These are phyloP conservation scores for Halcyon malimbica DNA, from an alignment of 2,113 vertebrate genomes.

Conservation along the genomic window DNA sequence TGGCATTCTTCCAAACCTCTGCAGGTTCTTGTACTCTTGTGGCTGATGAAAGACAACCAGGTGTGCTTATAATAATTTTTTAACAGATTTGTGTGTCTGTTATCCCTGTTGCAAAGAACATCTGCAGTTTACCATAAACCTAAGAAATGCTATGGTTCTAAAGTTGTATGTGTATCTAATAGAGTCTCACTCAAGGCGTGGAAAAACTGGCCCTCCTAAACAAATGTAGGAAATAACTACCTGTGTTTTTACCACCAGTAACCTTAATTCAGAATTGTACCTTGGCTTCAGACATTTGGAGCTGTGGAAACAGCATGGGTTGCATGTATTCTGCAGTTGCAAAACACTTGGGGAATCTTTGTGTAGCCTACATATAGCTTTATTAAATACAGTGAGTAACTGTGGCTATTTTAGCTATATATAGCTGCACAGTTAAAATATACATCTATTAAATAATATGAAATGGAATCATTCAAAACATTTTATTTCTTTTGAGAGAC, in stretches of 20 bases:
- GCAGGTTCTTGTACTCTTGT: not conserved
- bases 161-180: not conserved
- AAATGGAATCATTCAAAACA: not conserved
- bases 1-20: not conserved
- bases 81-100: not conserved
- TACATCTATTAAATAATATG: not conserved
- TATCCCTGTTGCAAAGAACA: not conserved
- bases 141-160: not conserved
- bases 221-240: not conserved
- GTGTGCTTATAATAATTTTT: not conserved
- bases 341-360: not conserved
- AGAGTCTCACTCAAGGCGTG: not conserved
- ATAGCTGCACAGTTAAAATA: not conserved
- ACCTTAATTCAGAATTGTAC: not conserved
- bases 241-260: not conserved
- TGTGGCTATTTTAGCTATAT: not conserved
- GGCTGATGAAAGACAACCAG: not conserved
- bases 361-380: not conserved
- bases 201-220: not conserved
- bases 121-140: not conserved
- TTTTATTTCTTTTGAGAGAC: not conserved
- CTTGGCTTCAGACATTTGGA: not conserved
- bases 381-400: conserved; percentile 3
- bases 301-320: not conserved
- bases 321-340: not conserved